Base-by-base conservation (phyloP, 2,888 invertebrate species). In the Ochropleura leucogaster region DNA sequence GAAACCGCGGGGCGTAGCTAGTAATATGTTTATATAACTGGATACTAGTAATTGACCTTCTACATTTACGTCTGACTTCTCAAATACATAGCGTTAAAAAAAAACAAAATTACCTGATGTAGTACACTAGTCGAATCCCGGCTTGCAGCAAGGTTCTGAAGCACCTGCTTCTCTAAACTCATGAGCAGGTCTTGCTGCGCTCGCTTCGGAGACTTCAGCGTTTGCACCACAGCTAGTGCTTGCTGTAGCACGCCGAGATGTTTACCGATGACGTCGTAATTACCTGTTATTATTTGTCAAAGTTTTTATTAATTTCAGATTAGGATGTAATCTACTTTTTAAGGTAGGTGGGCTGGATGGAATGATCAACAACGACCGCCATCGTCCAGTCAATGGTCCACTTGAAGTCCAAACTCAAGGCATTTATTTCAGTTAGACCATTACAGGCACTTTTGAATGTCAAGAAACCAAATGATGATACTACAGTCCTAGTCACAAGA, bases 161-260 rank as follows among this genome's bases (percentile, higher is more conserved):
- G 89, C 74, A 97, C 96, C 83, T 97, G 95, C 86, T 97, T 97
- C 91, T 98, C 97, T 30, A 97, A 92, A 80, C 97, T 97, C 88
- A 97, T 96, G 8, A 97, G 90, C 40, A 97, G 92, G 74, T 98
- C 97, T 44, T 97, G 92, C 75, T 97, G 96, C 0, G 95, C 92
- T 0, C 96, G 94, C 77, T 94, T 94, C 0, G 96, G 96, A 0
- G 97, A 97, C 85, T 97, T 97, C 30, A 97, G 86, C 0, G 97
- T 95, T 86, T 97, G 97, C 9, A 97, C 96, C 18, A 97, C 96
- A 4, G 93, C 96, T 51, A 96, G 71, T 0, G 95, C 93, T 79
- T 96, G 96, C 73, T 96, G 96, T 0, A 96, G 79, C 0, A 96
- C 85, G 3, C 96, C 96, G 3, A 93, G 74, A 70, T 96, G 91